Conservation (phyloP, 2,797 vertebrate species). For the Phataginus tetradactyla region DNA sequence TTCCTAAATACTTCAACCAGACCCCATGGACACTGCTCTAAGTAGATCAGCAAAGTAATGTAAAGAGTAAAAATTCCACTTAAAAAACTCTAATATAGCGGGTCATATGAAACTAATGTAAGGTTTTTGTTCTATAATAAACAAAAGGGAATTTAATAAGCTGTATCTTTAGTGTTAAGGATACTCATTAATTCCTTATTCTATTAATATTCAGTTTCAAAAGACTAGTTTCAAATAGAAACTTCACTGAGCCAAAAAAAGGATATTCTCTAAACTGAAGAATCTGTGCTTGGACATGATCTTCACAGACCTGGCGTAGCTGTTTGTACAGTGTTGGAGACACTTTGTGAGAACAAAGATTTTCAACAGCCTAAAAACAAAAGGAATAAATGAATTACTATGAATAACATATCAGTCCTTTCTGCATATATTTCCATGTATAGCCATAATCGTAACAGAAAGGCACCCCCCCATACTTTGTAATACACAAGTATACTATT, state of each 20-base stretch:
- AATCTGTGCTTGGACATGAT: conserved; percentile 89
- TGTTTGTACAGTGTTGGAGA: conserved; percentile 89
- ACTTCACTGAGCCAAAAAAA: conserved; percentile 76
- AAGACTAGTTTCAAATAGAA: not conserved
- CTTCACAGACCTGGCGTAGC: conserved; percentile 90
- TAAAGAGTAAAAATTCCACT: not conserved
- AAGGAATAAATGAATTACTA: not conserved
- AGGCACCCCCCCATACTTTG: accelerated
- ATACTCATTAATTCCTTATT: not conserved
- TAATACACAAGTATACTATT: not conserved
- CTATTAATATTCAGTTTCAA: not conserved
- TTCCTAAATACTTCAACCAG: not conserved
- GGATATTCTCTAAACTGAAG: conserved; percentile 91
- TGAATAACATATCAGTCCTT: not conserved
- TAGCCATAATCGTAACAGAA: not conserved
- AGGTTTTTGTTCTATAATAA: not conserved
- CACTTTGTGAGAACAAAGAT: conserved; percentile 90
- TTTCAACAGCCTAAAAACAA: conserved; percentile 89
- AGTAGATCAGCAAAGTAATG: not conserved
- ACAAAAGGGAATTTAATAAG: not conserved
- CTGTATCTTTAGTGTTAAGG: not conserved
- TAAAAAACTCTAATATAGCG: not conserved
- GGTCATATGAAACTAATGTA: not conserved
- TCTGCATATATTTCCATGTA: too few relatives aligned
- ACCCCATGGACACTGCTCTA: not conserved